These are phyloP conservation scores for Paramormyrops kingsleyae DNA, from an alignment of 2,113 vertebrate genomes.

Conservation along the genomic window DNA sequence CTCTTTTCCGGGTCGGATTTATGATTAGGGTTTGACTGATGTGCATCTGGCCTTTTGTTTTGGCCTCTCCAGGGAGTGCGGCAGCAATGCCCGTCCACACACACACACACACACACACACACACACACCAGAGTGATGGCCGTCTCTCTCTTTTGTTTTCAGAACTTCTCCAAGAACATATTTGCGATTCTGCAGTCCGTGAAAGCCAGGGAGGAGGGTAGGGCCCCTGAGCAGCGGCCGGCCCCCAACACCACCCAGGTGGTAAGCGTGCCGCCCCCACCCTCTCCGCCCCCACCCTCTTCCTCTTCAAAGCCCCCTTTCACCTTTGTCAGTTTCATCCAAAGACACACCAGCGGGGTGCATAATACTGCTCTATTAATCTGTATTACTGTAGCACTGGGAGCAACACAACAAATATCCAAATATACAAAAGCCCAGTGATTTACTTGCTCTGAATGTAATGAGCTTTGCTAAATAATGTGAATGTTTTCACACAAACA, in stretches of 20 bases:
- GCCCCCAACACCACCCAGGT: conserved; percentile 81
- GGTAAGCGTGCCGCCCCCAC: conserved; percentile 55
- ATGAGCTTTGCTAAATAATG: not conserved
- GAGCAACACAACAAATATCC: not conserved
- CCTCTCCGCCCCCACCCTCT: not conserved
- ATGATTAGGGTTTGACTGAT: not conserved
- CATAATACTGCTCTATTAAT: not conserved
- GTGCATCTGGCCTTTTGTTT: not conserved
- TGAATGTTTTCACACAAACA: not conserved
- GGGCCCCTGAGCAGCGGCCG: conserved; percentile 89
- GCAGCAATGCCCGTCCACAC: not conserved
- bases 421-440: not conserved
- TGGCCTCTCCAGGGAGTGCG: not conserved
- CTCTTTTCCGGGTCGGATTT: not conserved
- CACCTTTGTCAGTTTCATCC: not conserved
- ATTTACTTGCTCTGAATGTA: not conserved
- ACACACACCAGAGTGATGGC: not conserved
- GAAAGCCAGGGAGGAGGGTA: conserved; percentile 95
- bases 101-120: not conserved
- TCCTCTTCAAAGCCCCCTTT: not conserved
- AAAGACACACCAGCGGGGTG: not conserved
- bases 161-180: conserved; percentile 99
- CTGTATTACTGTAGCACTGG: not conserved
- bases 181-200: conserved; percentile 98
- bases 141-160: conserved; percentile 37